Percentiles rank a stretch among this genome's conserved stretches.
phyloP scores from a whole-genome alignment of 2,797 vertebrate species.

The Poliocrania exsul region DNA sequence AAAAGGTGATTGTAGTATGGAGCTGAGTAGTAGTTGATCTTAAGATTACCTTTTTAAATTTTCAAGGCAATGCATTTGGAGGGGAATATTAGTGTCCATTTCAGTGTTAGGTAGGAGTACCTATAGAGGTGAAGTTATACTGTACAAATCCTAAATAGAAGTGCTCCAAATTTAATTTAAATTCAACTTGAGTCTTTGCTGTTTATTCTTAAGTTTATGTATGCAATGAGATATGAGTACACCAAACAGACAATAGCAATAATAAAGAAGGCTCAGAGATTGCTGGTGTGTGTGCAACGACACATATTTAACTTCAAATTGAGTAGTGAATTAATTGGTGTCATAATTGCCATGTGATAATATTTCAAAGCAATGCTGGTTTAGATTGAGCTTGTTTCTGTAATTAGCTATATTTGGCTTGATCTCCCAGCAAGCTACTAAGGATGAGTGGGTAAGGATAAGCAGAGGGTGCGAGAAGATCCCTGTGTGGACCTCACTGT shows the following conservation, averaged over 20 bases:
- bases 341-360: neutral
- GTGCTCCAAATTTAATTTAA: neutral
- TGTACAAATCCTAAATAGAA: neutral
- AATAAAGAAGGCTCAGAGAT: neutral
- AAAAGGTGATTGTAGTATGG: neutral
- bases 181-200: neutral
- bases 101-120: neutral
- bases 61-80: neutral
- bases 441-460: neutral
- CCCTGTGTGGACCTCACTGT: no score
- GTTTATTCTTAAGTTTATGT: neutral
- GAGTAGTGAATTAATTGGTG: neutral
- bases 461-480: neutral
- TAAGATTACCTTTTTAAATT: neutral
- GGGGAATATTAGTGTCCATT: neutral
- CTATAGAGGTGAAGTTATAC: neutral
- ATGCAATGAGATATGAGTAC: neutral
- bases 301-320: neutral
- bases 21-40: neutral
- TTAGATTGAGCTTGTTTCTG: neutral
- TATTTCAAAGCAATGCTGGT: neutral
- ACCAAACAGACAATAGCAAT: neutral
- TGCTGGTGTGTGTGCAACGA: neutral
- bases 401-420: neutral
- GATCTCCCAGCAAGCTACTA: neutral